A percentile compares a stretch with the other conserved stretches of the same genome.
phyloP scores from a whole-genome alignment of 2,888 invertebrate genomes.

The Prosopocoilus inquinatus region DNA sequence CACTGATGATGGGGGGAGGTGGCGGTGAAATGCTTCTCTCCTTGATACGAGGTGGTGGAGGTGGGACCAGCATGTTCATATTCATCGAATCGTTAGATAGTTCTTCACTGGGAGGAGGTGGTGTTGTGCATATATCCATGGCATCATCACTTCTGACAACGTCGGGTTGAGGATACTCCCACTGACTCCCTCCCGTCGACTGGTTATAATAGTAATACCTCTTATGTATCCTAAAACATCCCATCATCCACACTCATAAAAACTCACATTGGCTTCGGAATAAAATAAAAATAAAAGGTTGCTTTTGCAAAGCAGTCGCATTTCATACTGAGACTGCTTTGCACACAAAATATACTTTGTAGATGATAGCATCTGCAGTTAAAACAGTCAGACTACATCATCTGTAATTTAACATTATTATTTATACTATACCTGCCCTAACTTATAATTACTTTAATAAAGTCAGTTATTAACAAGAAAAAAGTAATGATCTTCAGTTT shows the following conservation, averaged over 20 bases:
- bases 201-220: constrained; percentile 67
- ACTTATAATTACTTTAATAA: neutral
- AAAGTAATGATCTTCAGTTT: neutral
- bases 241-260: constrained; percentile 21
- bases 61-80: constrained; percentile 25
- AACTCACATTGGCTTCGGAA: neutral
- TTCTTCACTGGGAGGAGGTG: constrained; percentile 48
- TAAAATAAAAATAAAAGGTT: neutral
- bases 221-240: constrained; percentile 61
- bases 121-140: constrained; percentile 62
- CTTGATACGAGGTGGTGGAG: constrained; percentile 37
- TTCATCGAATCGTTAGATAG: constrained; percentile 34
- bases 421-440: constrained; percentile 3
- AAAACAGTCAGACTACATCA: neutral
- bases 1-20: constrained; percentile 41
- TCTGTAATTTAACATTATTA: neutral
- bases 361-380: neutral
- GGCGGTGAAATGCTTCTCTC: constrained; percentile 37
- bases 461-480: neutral
- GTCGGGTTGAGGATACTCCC: constrained; percentile 61
- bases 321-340: neutral
- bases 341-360: neutral
- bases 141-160: constrained; percentile 52
- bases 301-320: neutral
- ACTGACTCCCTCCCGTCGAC: constrained; percentile 59